These are phyloP conservation scores for Triplophysa yarkandensis DNA, from an alignment of 2,797 vertebrate genomes.

Conservation along the genomic window DNA sequence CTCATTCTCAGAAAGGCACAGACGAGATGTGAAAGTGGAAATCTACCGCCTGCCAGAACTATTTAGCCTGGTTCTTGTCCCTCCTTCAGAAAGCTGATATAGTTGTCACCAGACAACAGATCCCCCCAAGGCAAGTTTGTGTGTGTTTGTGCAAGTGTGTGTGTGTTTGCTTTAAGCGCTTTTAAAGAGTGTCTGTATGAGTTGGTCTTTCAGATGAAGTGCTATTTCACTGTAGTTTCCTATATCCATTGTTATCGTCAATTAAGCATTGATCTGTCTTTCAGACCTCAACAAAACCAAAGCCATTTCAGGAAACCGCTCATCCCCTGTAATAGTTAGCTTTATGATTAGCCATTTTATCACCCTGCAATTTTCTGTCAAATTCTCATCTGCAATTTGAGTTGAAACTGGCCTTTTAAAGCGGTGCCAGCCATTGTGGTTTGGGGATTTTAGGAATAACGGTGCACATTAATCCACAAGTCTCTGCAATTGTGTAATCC, in stretches of 20 bases:
- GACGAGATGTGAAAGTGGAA: slow-evolving; percentile 33
- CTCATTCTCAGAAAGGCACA: slow-evolving; percentile 10
- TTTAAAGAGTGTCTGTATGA: slow-evolving; percentile 15
- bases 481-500: slow-evolving; percentile 79
- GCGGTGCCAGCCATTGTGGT: slow-evolving; percentile 70
- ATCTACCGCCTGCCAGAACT: slow-evolving; percentile 34
- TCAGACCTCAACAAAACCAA: slow-evolving; percentile 51
- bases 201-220: slow-evolving; percentile 27
- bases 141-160: neutral
- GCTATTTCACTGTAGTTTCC: slow-evolving; percentile 11
- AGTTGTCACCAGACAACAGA: slow-evolving; percentile 38
- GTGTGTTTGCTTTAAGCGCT: neutral
- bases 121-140: slow-evolving; percentile 12
- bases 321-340: slow-evolving; percentile 49
- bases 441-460: slow-evolving; percentile 78
- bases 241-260: slow-evolving; percentile 45
- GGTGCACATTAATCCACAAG: slow-evolving; percentile 77
- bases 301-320: slow-evolving; percentile 45
- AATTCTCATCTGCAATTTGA: slow-evolving; percentile 35
- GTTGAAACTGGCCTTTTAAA: slow-evolving; percentile 53
- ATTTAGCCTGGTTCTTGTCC: slow-evolving; percentile 42
- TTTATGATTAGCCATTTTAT: slow-evolving; percentile 57
- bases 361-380: slow-evolving; percentile 55
- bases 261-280: slow-evolving; percentile 48
- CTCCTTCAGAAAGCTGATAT: slow-evolving; percentile 38